Evolutionary conservation across 2,888 invertebrate species (phyloP).

Genomic region (Tachina fera): DNA sequence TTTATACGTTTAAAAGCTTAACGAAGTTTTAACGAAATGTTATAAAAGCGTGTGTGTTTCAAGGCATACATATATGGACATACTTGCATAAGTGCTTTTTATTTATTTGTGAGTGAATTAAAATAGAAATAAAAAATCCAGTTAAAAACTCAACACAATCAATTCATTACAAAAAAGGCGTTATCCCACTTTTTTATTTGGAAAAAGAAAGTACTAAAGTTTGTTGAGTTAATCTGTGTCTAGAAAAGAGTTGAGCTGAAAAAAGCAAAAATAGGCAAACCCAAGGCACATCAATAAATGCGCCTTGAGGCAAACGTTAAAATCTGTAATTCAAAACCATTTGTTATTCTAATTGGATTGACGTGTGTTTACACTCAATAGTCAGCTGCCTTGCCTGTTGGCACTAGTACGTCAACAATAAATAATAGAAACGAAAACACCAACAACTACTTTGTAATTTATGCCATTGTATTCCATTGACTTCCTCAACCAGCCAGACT

Average conservation of each 20-base stretch:
- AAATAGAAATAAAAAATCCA: not conserved
- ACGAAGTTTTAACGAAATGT: too few relatives aligned
- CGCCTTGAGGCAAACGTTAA: too few relatives aligned
- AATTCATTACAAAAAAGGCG: too few relatives aligned
- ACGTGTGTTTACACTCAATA: constrained; percentile 65
- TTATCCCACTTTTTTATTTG: constrained; percentile 17
- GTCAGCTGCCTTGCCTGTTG: constrained; percentile 28
- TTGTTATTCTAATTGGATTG: constrained; percentile 71
- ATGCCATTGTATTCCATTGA: constrained; percentile 63
- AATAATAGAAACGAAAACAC: constrained; percentile 39
- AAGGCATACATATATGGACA: too few relatives aligned
- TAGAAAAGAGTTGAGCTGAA: constrained; percentile 33
- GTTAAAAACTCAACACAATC: constrained; percentile 28
- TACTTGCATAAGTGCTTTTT: constrained; percentile 22
- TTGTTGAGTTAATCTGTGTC: not conserved
- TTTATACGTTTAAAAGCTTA: constrained; percentile 21
- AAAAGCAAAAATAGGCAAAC: constrained; percentile 28
- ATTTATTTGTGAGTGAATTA: not conserved
- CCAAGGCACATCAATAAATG: too few relatives aligned
- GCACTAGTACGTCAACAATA: constrained; percentile 39
- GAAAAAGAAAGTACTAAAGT: constrained; percentile 9
- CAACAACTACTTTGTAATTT: constrained; percentile 54
- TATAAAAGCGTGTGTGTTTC: not conserved
- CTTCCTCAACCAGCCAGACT: constrained; percentile 58
- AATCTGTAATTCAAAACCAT: constrained; percentile 67